These are phyloP conservation scores for Centropus bengalensis DNA, from an alignment of 2,113 vertebrate genomes.

Conservation along the genomic window DNA sequence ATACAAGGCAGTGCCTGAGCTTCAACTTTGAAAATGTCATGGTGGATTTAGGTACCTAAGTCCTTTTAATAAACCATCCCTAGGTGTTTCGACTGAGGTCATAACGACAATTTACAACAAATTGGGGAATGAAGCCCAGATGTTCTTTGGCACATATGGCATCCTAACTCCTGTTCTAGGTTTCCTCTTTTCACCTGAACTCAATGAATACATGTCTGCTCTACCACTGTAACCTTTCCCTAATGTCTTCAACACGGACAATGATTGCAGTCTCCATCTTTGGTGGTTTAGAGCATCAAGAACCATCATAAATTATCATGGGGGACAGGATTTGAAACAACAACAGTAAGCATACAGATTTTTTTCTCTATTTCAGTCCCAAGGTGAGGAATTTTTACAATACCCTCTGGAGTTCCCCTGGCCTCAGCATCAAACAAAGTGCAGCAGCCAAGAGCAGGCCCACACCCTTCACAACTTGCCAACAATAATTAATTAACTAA, in stretches of 20 bases:
- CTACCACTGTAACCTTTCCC: accelerated
- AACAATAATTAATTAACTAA: constrained; percentile 70
- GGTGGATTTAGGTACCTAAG: constrained; percentile 67
- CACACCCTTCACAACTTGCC: constrained; percentile 65
- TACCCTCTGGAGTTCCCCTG: constrained; percentile 73
- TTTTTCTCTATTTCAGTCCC: constrained; percentile 56
- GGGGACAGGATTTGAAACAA: constrained; percentile 32
- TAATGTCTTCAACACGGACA: background rate
- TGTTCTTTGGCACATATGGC: background rate
- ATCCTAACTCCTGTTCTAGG: background rate
- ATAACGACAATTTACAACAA: constrained; percentile 47
- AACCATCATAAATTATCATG: background rate
- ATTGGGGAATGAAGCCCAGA: constrained; percentile 60
- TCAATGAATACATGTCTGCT: background rate
- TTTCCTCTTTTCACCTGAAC: background rate
- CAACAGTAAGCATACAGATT: background rate
- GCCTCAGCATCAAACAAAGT: constrained; percentile 67
- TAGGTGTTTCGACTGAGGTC: constrained; percentile 58
- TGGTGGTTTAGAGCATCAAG: background rate
- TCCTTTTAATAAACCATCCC: constrained; percentile 63
- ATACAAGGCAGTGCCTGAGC: constrained; percentile 31
- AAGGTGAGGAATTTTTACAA: constrained; percentile 70
- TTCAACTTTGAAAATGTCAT: constrained; percentile 67
- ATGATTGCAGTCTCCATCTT: background rate
- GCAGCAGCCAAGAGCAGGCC: constrained; percentile 67